Base-by-base conservation (phyloP, 2,797 vertebrate species). In the Discoglossus pictus region DNA sequence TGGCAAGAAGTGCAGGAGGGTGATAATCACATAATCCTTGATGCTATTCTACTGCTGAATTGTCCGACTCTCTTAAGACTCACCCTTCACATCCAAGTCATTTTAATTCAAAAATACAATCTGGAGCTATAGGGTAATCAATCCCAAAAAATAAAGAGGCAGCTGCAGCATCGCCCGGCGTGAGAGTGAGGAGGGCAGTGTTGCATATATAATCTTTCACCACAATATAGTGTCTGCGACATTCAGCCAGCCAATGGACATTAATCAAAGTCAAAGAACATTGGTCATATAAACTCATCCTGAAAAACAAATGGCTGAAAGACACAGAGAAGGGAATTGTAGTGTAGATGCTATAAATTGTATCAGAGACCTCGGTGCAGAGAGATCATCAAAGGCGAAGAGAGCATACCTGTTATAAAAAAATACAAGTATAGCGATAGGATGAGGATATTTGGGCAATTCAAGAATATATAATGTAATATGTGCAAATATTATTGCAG, bases 181-280 rank as follows among this genome's bases (percentile, higher is more conserved):
- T 55, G 36, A 24, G 6, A 34, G 24, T 35, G 24, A 64, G 61
- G 40, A 53, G 61, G 48, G 61, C 61, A 53, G 25, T 23, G 61
- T 35, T 64, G 61, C 61, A 64, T 64, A 43, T 64, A 64, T 64
- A 64, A 64, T 64, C 36, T 55, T 38, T 24, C 20, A 13, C 40
- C 27, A 44, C 39, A 65, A 65, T 55, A 55, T 65, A 46, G 51
- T 55, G 24, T 24, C 25, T n/a, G 25, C 53, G 51, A 65, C 18
- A 54, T 55, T 36, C 11, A 25, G 39, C 39, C 11, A 46, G 27
- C 27, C 27, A 65, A 43, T 43, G 40, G 50, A 36, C 62, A 65
- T 65, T 65, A 55, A 65, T 65, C 62, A 65, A 65, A 55, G 62
- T 55, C 40, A 46, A 42, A 65, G 44, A 46, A 47, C 52, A 65